Evolutionary conservation across 2,113 vertebrate genomes (phyloP), one percentile per base, ranked within the genome.

Genomic region (Barnardius zonarius): DNA sequence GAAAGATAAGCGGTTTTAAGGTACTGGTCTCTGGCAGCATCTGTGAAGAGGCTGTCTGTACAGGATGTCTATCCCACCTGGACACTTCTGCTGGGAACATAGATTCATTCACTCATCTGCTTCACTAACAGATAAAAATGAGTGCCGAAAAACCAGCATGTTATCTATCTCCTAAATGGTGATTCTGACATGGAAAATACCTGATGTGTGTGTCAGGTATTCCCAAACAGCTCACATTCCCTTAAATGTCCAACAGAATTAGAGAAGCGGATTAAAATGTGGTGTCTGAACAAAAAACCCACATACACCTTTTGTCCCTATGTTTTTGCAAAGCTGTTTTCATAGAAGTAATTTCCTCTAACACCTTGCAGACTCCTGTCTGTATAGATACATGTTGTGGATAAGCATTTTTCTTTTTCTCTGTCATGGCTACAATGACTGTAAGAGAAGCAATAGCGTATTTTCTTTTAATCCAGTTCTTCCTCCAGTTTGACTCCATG

Each of bases 91-190:
- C 69, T 70, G 57, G 64, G 27, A 82, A 70, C 17, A 7, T 10
- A 37, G 55, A 62, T 84, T 55, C 68, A 54, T 70, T 76, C 68
- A 90, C 55, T 81, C 61, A 48, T 80, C 59, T 92, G 55, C 77
- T 78, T 78, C 72, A 64, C 52, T 69, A 61, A 35, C 51, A 86
- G 80, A 86, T 81, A 88, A 94, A 93, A 93, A 69, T 4, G 3
- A 92, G n/a, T 24, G 62, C 48, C 84, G 79, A 84, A 46, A 85
- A 85, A 87, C 33, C 22, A 51, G 37, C 23, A 17, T 11, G 61
- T 2, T 94, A 90, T 83, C 63, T 94, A 90, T 83, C 63, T 92
- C 35, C 88, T 86, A n/a, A 88, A 39, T 67, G 85, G 76, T 81
- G 83, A 92, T 68, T 74, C 57, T 93, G 83, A 78, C 63, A 79